A percentile compares a stretch with the other conserved stretches of the same genome.
These are phyloP conservation scores for Merops nubicus DNA, from an alignment of 2,113 vertebrate species.

Conservation along the genomic window DNA sequence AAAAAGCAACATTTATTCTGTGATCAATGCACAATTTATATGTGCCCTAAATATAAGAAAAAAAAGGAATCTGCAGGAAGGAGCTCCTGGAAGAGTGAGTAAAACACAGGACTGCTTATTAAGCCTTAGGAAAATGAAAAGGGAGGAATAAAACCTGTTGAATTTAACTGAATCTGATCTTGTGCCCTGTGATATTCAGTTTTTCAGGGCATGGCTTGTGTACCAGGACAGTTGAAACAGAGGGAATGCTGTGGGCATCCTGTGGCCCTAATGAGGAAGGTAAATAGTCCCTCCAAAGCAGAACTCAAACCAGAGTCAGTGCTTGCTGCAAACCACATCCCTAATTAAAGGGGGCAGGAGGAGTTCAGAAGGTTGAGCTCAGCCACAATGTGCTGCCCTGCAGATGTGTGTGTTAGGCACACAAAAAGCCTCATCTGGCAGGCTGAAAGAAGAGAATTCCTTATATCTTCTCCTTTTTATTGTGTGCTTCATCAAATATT, in stretches of 20 bases:
- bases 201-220: neutral
- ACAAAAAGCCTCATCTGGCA: neutral
- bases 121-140: neutral
- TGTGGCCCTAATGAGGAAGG: neutral
- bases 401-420: neutral
- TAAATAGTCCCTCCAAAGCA: neutral
- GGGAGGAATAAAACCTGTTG: fast-evolving
- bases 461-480: neutral
- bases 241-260: neutral
- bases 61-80: neutral
- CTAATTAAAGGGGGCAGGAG: neutral
- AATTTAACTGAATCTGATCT: neutral
- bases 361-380: neutral
- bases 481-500: neutral
- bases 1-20: neutral
- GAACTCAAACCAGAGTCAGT: neutral
- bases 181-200: neutral
- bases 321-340: neutral
- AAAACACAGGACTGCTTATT: neutral
- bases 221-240: neutral
- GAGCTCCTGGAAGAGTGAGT: neutral
- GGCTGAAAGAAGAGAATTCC: neutral
- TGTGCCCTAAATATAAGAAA: neutral
- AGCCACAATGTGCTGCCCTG: neutral
- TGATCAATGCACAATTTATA: neutral